Base-by-base conservation (phyloP, 35 echinoderm and acorn worm genomes). In the Eucidaris tribuloides region DNA sequence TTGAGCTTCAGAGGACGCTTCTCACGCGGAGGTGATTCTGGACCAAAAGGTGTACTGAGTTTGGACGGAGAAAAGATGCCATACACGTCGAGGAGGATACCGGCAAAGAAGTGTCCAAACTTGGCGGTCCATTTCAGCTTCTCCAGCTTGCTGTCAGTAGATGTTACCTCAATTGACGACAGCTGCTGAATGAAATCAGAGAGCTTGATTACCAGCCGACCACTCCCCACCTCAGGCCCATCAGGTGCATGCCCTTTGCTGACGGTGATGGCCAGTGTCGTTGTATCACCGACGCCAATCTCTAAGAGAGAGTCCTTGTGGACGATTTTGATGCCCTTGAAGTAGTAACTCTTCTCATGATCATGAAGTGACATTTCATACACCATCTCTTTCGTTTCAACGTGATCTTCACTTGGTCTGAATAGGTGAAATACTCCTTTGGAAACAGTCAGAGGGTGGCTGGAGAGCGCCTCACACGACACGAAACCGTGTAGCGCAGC, bases 251-350 rank as follows among this genome's bases (percentile, higher is more conserved):
- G 25, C 36, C 57, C 71, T 79, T 84, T 79, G 49, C 79, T 43
- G 55, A 92, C 55, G 29, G 46, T 81, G 5, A 92, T 77, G 32
- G 79, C 36, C 17, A 92, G 76, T 36, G 61, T 76, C 2, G 89
- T 92, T 1, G 89, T 92, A 50, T 92, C 89, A 20, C 78, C 77
- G 3, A 92, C 42, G 34, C 89, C 89, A 28, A 92, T 92, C 83
- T 92, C 89, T 68, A 92, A 48, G 17, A 85, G 35, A 2, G 72
- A 81, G 31, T 92, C 83, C 65, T 92, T 92, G 48, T 85, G 58
- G 17, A 92, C 78, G n/a, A 86, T 57, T 42, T 92, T 92, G 45
- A 92, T 63, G 25, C 89, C 89, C 29, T 34, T 60, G 54, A 92
- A 92, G 32, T 71, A 83, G 41, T 86, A 92, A 14, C 40, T 49